Base-by-base conservation (phyloP, 2,797 vertebrate genomes). In the Perodicticus potto region DNA sequence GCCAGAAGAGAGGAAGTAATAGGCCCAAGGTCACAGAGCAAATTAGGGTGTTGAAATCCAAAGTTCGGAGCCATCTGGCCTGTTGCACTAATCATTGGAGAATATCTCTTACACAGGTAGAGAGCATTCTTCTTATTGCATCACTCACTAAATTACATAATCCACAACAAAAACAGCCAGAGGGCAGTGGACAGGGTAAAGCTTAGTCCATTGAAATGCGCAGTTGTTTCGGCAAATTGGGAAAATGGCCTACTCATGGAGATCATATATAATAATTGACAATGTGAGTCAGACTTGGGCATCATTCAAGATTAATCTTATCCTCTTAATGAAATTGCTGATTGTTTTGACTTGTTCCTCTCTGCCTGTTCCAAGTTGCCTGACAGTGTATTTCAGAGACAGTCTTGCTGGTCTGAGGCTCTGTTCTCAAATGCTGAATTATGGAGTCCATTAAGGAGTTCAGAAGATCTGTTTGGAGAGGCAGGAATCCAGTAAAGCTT, bases 381-480 rank as follows among this genome's bases (percentile, higher is more conserved):
- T 93, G 97, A 96, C 91, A 96, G 72, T 74, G 85, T 92, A 89
- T 93, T 97, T 74, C 61, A 88, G 91, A 98, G 95, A 96, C 93
- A 91, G 84, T 55, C 91, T 97, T 93, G 93, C 96, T 78, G 94
- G 95, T 97, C 90, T 96, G 96, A 98, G 88, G 89, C 93, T 97
- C 87, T 95, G 20, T 83, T 91, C 96, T 92, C 89, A 89, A 97
- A 93, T 88, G 92, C 92, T 97, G 95, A 97, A 96, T 97, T 98
- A 97, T 92, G 86, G 86, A 96, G 91, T 97, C 97, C 97, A 98
- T 98, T 98, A 97, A 97, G 96, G 87, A 96, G 95, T 96, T 97
- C 96, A 98, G 96, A 98, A 93, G 97, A 96, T 98, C 96, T 98
- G 97, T 98, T 98, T 97, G 96, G 97, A 98, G 91, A 98, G 97